Evolutionary conservation across 2,888 invertebrate genomes (phyloP), one percentile per base, ranked within the genome.

Genomic region (Chloroclystis v-ata): DNA sequence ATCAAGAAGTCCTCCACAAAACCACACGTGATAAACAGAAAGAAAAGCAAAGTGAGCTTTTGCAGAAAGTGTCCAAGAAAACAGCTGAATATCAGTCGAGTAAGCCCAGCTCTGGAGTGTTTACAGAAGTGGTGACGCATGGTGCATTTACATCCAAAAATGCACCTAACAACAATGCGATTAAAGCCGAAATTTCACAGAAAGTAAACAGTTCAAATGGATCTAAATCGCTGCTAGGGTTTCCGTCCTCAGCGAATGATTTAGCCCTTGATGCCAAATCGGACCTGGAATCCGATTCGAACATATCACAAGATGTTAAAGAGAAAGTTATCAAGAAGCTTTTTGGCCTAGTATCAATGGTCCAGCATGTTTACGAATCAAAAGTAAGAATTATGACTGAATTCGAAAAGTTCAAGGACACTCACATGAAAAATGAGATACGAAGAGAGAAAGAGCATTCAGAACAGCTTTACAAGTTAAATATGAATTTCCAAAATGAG

Each of bases 401-500:
- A 40, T 84, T 75, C 41, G 87, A 87, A 8, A 86, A 82, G 59
- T 85, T 72, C 49, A 87, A 87, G 45, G 87, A 87, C 8, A 82
- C 75, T 0, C 79, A 86, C 47, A 62, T 81, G 63, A 85, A 72
- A 47, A 85, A 80, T 41, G 87, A 87, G 54, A 52, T 73, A 0
- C 67, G 86, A 60, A 72, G 82, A 56, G 86, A 87, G 47, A 82
- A 78, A 25, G 87, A 87, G 25, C 81, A 87, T 60, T 81, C 87
- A 0, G 87, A 86, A 45, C 86, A 86, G 47, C 49, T 87, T 29
- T 87, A 86, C 51, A 87, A 83, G 54, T 52, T 87, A 10, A 85
- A 86, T 56, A 83, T 87, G 81, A 84, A 78, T 63, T 87, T 85
- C 45, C 87, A 87, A 56, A 82, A 75, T 29, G 86, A 87, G 61